Evolutionary conservation across 2,888 invertebrate species (phyloP), one percentile per base, ranked within the genome.

Genomic region (Pristionchus exspectatus): DNA sequence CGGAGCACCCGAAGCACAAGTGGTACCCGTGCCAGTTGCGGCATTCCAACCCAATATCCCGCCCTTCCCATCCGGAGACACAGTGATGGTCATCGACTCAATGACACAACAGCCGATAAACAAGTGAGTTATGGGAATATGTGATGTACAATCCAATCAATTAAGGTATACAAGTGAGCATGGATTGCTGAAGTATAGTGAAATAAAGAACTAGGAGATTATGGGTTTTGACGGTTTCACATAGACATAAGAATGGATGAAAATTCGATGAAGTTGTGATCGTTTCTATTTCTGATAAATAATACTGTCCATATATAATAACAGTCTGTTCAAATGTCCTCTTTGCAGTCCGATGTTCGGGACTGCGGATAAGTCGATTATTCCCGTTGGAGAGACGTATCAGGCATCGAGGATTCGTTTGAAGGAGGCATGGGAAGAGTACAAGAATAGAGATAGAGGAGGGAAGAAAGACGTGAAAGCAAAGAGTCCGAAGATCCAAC

Each of bases 351-450:
- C 87, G 30, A 44, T 44, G 27, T 81, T 33, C 50, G 77, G 38
- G 10, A 50, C 77, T 9, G 84, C 59, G 1, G 33, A 5, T 38
- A 21, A 59, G 12, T 33, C 87, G 27, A n/a, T 56, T 2, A 4
- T 56, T 12, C 54, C 87, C 7, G 87, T 74, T 3, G 56, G 30
- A 33, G 74, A 56, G 24, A 74, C 74, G 87, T 88, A 88, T 44
- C 87, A 88, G 33, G 87, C 87, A 38, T 54, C 87, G 87, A 33
- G 33, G 18, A 56, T 56, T 30, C 74, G 54, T 24, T n/a, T 74
- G 87, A 38, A 54, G 66, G 89, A 90, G 12, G 81, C 69, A n/a
- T 90, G 90, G 90, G 72, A 90, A 21, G 87, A 84, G 59, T 90
- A 89, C 63, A 56, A 89, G 87, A 66, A 66, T 27, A 69, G 77